Conservation (phyloP, 2,888 invertebrate species). For the Argyresthia albistria region DNA sequence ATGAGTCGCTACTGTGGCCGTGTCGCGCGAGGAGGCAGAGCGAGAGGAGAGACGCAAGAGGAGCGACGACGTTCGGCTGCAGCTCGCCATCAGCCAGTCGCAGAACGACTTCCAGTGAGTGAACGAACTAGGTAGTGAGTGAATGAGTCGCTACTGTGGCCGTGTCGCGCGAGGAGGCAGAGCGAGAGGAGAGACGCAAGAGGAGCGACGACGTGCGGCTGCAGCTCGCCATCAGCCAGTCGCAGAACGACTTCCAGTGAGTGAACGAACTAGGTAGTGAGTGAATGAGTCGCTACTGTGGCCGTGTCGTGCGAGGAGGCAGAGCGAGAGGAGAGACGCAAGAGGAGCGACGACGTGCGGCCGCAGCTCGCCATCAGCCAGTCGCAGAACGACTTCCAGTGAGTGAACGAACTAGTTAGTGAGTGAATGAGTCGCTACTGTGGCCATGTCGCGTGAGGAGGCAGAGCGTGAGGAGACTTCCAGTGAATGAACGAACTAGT, state of each 20-base stretch:
- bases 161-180: slow-evolving; percentile 98
- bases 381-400: slow-evolving; percentile 94
- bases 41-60: slow-evolving; percentile 94
- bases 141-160: too few relatives aligned
- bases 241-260: slow-evolving; percentile 94
- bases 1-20: background rate
- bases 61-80: slow-evolving; percentile 96
- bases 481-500: slow-evolving; percentile 80
- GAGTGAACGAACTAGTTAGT: too few relatives aligned
- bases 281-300: too few relatives aligned
- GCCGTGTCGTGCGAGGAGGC: slow-evolving; percentile 99
- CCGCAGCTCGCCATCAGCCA: slow-evolving; percentile 95
- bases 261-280: too few relatives aligned
- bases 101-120: slow-evolving; percentile 87
- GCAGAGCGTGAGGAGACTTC: slow-evolving; percentile 97
- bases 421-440: too few relatives aligned
- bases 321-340: slow-evolving; percentile 94
- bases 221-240: slow-evolving; percentile 95
- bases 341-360: slow-evolving; percentile 96
- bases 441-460: slow-evolving; percentile 99
- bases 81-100: slow-evolving; percentile 95
- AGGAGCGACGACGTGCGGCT: slow-evolving; percentile 96
- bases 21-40: slow-evolving; percentile 84
- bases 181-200: slow-evolving; percentile 93
- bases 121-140: too few relatives aligned